Evolutionary conservation across 1,140 invertebrate genomes (phyloP).

Genomic region (Agrypnia vestita): DNA sequence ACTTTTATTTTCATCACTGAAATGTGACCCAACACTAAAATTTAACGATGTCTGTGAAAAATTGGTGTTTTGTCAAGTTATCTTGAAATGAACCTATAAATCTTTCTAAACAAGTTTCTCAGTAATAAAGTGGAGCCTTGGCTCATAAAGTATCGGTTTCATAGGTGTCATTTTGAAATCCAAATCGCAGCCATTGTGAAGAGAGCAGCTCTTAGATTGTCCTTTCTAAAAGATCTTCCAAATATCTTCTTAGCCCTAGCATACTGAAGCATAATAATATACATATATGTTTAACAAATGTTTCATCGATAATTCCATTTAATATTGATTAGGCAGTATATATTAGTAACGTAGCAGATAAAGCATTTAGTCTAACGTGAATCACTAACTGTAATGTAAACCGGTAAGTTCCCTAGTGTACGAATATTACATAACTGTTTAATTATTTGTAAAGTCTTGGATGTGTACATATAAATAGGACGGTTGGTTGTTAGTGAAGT

Average conservation of each 20-base stretch:
- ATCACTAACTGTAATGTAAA: constrained; percentile 4
- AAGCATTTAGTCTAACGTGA: constrained; percentile 9
- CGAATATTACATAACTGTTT: constrained; percentile 19
- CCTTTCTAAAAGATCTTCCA: too few species aligned
- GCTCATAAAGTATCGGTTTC: background rate
- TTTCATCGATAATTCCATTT: constrained; percentile 26
- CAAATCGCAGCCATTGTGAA: too few species aligned
- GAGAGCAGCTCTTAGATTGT: too few species aligned
- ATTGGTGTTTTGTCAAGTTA: too few species aligned
- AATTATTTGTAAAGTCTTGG: constrained; percentile 25
- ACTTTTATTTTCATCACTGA: too few species aligned
- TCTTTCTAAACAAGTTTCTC: too few species aligned
- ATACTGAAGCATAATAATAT: background rate
- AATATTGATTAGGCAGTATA: constrained; percentile 28
- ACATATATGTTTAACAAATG: background rate
- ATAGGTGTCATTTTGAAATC: background rate
- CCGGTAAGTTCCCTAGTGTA: background rate
- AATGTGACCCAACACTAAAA: too few species aligned
- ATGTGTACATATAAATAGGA: constrained; percentile 41
- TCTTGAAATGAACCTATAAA: too few species aligned
- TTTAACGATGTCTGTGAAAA: too few species aligned
- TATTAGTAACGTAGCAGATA: constrained; percentile 19
- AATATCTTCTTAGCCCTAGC: background rate
- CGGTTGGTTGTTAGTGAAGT: constrained; percentile 31
- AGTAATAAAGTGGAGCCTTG: too few species aligned